Evolutionary conservation across 2,113 vertebrate genomes (phyloP).

Genomic region (Limnothrissa miodon): DNA sequence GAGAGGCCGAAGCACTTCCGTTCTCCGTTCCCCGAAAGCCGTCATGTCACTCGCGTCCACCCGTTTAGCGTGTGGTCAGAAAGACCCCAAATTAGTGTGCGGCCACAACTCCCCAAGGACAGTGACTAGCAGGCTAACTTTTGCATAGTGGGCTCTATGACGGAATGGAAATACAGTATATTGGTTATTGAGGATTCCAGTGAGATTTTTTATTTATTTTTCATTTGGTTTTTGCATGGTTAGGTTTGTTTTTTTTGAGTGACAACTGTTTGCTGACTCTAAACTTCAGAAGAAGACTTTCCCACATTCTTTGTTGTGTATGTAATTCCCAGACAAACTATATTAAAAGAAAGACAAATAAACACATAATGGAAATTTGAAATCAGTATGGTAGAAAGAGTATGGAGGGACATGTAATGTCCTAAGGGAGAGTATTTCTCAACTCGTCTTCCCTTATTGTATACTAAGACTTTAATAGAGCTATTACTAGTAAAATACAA

Average conservation of each 20-base stretch:
- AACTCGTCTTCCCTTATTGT: too few species aligned
- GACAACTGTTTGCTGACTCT: neutral
- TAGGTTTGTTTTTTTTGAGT: neutral
- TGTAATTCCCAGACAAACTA: too few species aligned
- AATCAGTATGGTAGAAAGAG: too few species aligned
- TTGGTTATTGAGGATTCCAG: conserved; percentile 48
- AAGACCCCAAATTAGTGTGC: conserved; percentile 60
- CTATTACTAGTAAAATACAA: neutral
- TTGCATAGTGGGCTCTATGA: conserved; percentile 40
- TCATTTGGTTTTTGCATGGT: neutral
- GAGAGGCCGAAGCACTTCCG: neutral
- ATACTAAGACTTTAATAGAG: neutral
- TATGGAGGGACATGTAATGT: too few species aligned
- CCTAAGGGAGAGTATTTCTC: too few species aligned
- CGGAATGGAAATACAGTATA: conserved; percentile 57
- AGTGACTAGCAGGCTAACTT: conserved; percentile 47
- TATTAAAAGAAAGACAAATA: too few species aligned
- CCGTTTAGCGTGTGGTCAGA: conserved; percentile 61
- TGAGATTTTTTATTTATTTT: conserved; percentile 24
- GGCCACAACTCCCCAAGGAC: conserved; percentile 57
- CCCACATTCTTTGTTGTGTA: too few species aligned
- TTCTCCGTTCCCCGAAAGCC: neutral
- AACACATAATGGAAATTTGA: too few species aligned
- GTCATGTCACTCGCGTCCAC: conserved; percentile 6
- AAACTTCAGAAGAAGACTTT: neutral